Evolutionary conservation across 2,113 vertebrate species (phyloP).

Genomic region (Neopipo cinnamomea): DNA sequence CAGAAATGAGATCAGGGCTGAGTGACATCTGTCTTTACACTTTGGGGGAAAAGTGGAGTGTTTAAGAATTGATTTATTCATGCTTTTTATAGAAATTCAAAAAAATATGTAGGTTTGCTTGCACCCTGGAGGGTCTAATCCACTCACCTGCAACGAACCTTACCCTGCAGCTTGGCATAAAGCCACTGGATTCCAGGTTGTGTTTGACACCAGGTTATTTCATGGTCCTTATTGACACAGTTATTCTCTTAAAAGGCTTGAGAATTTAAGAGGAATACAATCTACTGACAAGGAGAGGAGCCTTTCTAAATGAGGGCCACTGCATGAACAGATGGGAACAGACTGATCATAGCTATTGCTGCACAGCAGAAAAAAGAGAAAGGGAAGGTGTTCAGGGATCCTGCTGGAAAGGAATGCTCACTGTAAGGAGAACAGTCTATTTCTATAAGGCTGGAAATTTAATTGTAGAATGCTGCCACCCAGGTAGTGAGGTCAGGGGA

Average conservation of each 20-base stretch:
- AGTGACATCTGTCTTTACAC: background rate
- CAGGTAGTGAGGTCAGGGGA: background rate
- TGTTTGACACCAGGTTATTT: background rate
- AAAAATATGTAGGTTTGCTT: background rate
- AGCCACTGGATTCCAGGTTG: background rate
- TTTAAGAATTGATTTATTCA: background rate
- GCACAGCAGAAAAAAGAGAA: background rate
- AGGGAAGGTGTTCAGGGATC: background rate
- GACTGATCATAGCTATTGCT: background rate
- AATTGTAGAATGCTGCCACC: slow-evolving; percentile 2
- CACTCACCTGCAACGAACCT: background rate
- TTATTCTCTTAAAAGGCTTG: background rate
- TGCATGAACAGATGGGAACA: background rate
- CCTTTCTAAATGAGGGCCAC: background rate
- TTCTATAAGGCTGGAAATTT: background rate
- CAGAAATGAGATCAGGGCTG: background rate
- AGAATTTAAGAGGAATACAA: background rate
- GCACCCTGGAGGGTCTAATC: background rate
- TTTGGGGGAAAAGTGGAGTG: fast-evolving
- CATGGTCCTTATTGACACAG: background rate
- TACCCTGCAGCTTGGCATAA: background rate
- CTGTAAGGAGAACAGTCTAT: background rate
- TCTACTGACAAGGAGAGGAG: background rate
- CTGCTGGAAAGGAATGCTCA: background rate
- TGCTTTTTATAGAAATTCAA: background rate